These are phyloP conservation scores for Tupaia chinensis DNA, from an alignment of 2,113 vertebrate species.

Conservation along the genomic window DNA sequence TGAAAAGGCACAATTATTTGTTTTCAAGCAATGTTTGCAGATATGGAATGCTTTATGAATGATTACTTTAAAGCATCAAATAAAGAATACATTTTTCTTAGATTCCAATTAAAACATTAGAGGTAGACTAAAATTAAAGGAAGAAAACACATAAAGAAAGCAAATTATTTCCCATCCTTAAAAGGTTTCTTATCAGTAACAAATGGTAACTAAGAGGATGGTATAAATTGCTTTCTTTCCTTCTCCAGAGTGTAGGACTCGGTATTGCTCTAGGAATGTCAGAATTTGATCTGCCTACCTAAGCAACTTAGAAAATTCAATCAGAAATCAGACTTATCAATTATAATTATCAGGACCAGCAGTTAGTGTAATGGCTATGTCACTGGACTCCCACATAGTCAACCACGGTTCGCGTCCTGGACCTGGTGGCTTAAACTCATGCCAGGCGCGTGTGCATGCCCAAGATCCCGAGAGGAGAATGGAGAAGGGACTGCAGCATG, in stretches of 20 bases:
- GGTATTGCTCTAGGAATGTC: neutral
- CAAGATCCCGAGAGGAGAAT: no score
- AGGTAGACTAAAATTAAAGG: slow-evolving; percentile 6
- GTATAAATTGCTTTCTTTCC: slow-evolving; percentile 9
- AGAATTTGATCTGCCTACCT: neutral
- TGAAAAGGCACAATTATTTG: neutral
- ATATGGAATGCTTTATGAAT: neutral
- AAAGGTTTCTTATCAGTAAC: neutral
- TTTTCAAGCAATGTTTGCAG: slow-evolving; percentile 7
- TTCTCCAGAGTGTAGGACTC: neutral
- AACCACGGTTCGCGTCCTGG: no score
- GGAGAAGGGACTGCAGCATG: no score
- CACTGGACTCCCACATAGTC: no score
- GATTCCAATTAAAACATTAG: neutral
- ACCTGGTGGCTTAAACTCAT: no score
- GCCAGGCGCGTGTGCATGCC: no score
- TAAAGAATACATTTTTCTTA: neutral
- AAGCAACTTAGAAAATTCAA: neutral
- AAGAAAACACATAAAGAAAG: neutral
- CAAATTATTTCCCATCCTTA: neutral
- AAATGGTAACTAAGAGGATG: slow-evolving; percentile 10
- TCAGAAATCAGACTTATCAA: neutral
- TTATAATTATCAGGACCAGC: neutral
- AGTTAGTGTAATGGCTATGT: no score
- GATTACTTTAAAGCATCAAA: neutral